These are phyloP conservation scores for Salvelinus fontinalis DNA, from an alignment of 2,113 vertebrate species.

Conservation along the genomic window DNA sequence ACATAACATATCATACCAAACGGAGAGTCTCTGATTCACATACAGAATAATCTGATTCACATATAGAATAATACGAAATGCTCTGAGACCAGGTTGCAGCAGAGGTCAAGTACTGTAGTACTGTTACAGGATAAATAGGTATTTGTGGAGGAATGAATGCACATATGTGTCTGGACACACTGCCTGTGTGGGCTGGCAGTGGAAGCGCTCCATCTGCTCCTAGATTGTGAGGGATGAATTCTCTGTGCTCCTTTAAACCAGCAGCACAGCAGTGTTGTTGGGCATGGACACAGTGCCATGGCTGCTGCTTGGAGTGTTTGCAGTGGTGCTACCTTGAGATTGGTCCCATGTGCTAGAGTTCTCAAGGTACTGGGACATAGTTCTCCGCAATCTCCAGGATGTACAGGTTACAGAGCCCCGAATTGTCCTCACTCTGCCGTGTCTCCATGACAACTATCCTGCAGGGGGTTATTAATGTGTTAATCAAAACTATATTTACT, in stretches of 20 bases:
- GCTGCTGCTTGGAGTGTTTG: neutral
- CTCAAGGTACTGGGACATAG: conserved; percentile 62
- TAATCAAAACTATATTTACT: neutral
- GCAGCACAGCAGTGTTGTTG: neutral
- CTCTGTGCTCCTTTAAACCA: neutral
- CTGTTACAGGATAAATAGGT: too few relatives aligned
- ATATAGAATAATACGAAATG: too few relatives aligned
- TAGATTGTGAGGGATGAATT: neutral
- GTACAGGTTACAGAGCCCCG: conserved; percentile 82
- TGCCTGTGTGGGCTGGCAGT: too few relatives aligned
- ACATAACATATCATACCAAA: too few relatives aligned
- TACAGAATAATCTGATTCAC: too few relatives aligned
- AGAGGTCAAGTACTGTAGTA: too few relatives aligned
- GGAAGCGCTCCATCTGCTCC: too few relatives aligned
- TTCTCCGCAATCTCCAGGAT: conserved; percentile 77
- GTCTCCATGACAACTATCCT: conserved; percentile 85
- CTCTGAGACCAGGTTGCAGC: too few relatives aligned
- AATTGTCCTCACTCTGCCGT: conserved; percentile 69
- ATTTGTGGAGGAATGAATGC: too few relatives aligned
- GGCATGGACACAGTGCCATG: conserved; percentile 11
- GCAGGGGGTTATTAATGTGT: neutral
- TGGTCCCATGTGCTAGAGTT: neutral
- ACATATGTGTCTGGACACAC: too few relatives aligned
- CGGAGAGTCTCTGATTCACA: too few relatives aligned
- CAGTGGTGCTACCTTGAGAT: conserved; percentile 2